A percentile compares a stretch with the other conserved stretches of the same genome.
These are phyloP conservation scores for Pyxicephalus adspersus DNA, from an alignment of 2,113 vertebrate genomes.

Conservation along the genomic window DNA sequence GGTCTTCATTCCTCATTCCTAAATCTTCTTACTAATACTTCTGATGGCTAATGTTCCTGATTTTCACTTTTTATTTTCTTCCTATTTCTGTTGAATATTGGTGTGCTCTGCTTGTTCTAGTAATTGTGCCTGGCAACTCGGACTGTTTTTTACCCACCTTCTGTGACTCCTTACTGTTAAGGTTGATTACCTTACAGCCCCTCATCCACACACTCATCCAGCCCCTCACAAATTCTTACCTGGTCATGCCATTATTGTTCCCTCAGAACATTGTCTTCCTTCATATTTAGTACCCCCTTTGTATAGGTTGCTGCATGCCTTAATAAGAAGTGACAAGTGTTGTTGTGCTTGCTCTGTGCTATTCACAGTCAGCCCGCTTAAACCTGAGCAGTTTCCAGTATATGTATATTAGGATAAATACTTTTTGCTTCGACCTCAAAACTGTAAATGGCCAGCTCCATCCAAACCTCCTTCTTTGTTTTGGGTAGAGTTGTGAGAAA, in stretches of 20 bases:
- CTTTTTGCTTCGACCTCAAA: no score
- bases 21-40: background rate
- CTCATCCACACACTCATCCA: background rate
- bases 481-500: no score
- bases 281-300: background rate
- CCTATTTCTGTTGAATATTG: conserved; percentile 34
- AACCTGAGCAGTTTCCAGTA: conserved; percentile 15
- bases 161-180: background rate
- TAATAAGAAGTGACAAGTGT: background rate
- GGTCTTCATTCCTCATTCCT: background rate
- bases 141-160: conserved; percentile 8
- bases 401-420: no score
- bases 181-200: background rate
- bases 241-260: background rate
- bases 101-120: conserved; percentile 11
- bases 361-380: conserved; percentile 26
- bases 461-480: no score
- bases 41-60: conserved; percentile 3
- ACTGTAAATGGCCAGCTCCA: no score
- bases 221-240: background rate
- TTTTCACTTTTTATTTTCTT: conserved; percentile 54
- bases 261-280: background rate
- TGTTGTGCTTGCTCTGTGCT: conserved; percentile 28
- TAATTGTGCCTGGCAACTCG: conserved; percentile 48
- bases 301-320: conserved; percentile 1